Conservation (phyloP, 2,888 invertebrate genomes). For the Eupithecia subumbrata region DNA sequence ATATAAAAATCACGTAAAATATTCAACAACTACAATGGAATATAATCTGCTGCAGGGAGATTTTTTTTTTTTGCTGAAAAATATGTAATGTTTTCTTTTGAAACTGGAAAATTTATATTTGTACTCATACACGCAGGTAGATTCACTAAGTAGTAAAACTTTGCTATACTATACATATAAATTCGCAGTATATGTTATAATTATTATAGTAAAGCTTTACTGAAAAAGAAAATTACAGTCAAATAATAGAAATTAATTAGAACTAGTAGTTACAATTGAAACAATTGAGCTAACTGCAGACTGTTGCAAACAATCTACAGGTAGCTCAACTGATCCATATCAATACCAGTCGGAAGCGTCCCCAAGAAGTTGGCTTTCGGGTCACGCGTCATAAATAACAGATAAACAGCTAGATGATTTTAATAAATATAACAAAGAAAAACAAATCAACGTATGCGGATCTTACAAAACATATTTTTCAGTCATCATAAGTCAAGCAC, state of each 20-base stretch:
- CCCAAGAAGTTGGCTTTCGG: too few species aligned
- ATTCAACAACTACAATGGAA: background rate
- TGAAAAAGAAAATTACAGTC: too few species aligned
- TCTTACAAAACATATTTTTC: slow-evolving; percentile 6
- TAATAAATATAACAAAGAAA: background rate
- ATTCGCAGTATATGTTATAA: background rate
- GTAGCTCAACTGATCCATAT: too few species aligned
- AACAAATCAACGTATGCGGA: background rate
- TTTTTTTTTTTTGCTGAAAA: background rate
- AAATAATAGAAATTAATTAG: too few species aligned
- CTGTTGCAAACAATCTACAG: too few species aligned
- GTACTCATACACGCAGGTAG: background rate
- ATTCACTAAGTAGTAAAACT: background rate
- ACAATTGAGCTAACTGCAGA: too few species aligned
- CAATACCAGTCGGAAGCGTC: too few species aligned
- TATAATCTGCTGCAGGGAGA: background rate
- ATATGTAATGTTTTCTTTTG: background rate
- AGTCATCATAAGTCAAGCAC: background rate
- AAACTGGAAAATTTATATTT: background rate
- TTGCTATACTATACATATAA: too few species aligned
- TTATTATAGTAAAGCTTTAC: background rate
- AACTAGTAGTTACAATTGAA: too few species aligned
- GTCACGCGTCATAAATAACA: too few species aligned
- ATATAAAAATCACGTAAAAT: background rate
- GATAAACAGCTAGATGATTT: background rate